Evolutionary conservation across 2,113 vertebrate species (phyloP).

Genomic region (Antechinus flavipes): DNA sequence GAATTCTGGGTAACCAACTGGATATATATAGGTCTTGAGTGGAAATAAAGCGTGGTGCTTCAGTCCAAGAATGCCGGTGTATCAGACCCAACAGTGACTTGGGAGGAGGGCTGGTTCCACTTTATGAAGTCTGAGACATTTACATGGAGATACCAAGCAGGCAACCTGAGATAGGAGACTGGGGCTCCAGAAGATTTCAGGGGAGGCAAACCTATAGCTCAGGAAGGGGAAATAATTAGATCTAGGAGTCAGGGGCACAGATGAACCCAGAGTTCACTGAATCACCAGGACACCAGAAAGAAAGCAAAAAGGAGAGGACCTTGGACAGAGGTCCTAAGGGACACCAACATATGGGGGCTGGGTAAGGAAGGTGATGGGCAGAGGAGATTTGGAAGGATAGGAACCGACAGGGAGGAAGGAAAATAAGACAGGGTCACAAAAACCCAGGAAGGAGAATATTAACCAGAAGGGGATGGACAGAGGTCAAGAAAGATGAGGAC

Average conservation of each 20-base stretch:
- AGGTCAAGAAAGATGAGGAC: background rate
- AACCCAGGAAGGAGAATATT: background rate
- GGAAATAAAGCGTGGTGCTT: background rate
- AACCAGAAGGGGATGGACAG: background rate
- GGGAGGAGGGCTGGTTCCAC: background rate
- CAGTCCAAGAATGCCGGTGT: background rate
- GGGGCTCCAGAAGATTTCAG: background rate
- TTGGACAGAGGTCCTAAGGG: background rate
- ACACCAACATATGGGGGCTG: background rate
- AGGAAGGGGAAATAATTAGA: background rate
- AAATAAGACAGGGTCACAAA: background rate
- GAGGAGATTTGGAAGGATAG: background rate
- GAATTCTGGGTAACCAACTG: background rate
- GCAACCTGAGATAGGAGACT: background rate
- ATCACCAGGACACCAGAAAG: background rate
- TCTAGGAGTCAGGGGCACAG: background rate
- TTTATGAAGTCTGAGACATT: background rate
- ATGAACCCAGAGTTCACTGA: background rate
- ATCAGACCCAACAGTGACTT: background rate
- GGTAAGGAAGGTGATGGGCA: background rate
- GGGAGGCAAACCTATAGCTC: background rate
- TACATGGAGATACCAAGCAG: background rate
- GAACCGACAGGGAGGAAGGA: background rate
- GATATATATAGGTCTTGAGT: background rate
- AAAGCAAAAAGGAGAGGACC: background rate